These are phyloP conservation scores for Prolemur simus DNA, from an alignment of 2,113 vertebrate species.

Conservation along the genomic window DNA sequence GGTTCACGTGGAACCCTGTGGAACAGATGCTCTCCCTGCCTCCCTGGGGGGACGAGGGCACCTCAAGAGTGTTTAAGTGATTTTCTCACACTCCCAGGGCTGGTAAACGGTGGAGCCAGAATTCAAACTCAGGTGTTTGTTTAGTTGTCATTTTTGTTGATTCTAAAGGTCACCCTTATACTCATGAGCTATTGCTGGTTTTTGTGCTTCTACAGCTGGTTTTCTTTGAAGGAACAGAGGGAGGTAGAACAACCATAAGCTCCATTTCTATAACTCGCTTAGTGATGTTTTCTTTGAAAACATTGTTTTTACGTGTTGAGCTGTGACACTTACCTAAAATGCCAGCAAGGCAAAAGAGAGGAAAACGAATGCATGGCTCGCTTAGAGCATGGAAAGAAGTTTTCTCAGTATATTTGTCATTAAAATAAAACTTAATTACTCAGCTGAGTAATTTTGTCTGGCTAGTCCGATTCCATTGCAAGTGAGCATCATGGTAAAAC, in stretches of 20 bases:
- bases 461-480: background rate
- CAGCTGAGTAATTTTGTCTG: background rate
- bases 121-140: no score
- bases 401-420: background rate
- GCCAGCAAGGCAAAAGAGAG: background rate
- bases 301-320: background rate
- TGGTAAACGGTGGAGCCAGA: background rate
- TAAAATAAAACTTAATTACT: background rate
- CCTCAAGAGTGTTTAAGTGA: accelerated
- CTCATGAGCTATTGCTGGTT: accelerated
- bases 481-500: background rate
- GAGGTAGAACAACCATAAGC: accelerated
- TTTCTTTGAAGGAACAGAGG: background rate
- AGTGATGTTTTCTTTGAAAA: background rate
- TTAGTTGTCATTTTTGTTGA: background rate
- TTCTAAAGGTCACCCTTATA: background rate
- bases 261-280: background rate
- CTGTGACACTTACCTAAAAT: background rate
- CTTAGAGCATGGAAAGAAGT: background rate
- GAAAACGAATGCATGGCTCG: background rate
- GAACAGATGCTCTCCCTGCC: background rate
- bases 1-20: accelerated
- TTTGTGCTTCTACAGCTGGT: no score
- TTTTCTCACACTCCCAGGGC: background rate
- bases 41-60: accelerated